Evolutionary conservation across 1,140 invertebrate species (phyloP), one percentile per base, ranked within the genome.

Genomic region (Diabrotica undecimpunctata): DNA sequence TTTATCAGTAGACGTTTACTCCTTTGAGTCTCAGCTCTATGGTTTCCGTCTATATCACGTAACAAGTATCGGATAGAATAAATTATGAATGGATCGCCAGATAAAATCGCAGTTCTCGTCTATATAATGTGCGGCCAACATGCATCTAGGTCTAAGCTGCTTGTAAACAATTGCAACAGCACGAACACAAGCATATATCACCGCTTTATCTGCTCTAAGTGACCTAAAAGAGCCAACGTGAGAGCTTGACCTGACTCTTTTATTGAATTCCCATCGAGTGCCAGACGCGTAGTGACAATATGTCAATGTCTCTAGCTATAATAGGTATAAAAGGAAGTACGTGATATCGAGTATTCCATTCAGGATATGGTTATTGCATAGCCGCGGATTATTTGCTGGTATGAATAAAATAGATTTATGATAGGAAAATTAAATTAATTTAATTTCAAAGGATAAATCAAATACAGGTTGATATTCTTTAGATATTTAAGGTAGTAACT

Each of bases 171-270:
- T 67, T 60, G 62, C 56, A 64, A 55, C 58, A 39, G 66, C 66
- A 61, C 61, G 66, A 67, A 67, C 66, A 67, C 55, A 51, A 60
- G 25, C 62, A 67, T 67, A 64, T 62, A 67, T 64, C 62, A 64
- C 41, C 55, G 50, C 62, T 67, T 64, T 64, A 67, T 64, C 66
- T 64, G 36, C 57, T 57, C 25, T 46, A 10, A 56, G 61, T 59
- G 66, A 63, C 62, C 55, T 52, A 52, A 67, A 64, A 67, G 62
- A 67, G 57, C 59, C 37, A 37, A 56, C 41, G 52, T 57, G 38
- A 38, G 62, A 67, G 55, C 62, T 61, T 64, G 62, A 60, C 61
- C 66, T 57, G 56, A 41, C 60, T 57, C 52, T 35, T 39, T 63
- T 64, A 67, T 67, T 67, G 66, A 67, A 60, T 61, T 64, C 62